Conservation (phyloP, 1,140 invertebrate species). For the Cryptotermes secundus region DNA sequence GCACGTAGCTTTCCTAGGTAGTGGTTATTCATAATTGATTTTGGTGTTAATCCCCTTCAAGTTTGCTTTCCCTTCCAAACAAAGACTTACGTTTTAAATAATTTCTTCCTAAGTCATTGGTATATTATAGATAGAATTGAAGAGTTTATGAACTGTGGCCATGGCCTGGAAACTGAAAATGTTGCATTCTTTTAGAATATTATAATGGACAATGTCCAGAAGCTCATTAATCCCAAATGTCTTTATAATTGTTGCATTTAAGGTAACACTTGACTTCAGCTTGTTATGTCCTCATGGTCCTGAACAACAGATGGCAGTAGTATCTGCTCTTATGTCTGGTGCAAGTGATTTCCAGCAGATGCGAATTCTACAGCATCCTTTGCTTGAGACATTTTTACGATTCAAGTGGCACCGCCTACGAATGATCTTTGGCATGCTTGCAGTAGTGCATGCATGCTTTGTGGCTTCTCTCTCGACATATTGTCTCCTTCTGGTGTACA, state of each 20-base stretch:
- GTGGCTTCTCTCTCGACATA: conserved; percentile 42
- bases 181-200: too few relatives aligned
- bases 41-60: too few relatives aligned
- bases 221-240: too few relatives aligned
- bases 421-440: conserved; percentile 48
- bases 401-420: conserved; percentile 52
- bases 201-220: too few relatives aligned
- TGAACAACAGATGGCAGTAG: conserved; percentile 44
- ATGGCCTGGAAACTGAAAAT: too few relatives aligned
- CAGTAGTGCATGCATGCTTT: conserved; percentile 47
- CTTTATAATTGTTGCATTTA: conserved; percentile 25
- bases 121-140: too few relatives aligned
- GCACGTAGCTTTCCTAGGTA: too few relatives aligned
- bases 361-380: conserved; percentile 49
- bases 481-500: conserved; percentile 35
- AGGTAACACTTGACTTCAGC: conserved; percentile 42
- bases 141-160: too few relatives aligned
- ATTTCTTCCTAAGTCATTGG: too few relatives aligned
- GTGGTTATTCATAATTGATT: too few relatives aligned
- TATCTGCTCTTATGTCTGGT: conserved; percentile 42
- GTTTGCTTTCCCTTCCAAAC: too few relatives aligned
- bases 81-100: not conserved
- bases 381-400: conserved; percentile 51
- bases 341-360: conserved; percentile 39
- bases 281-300: conserved; percentile 39